Base-by-base conservation (phyloP, 2,888 invertebrate genomes). In the Chalcis sispes region DNA sequence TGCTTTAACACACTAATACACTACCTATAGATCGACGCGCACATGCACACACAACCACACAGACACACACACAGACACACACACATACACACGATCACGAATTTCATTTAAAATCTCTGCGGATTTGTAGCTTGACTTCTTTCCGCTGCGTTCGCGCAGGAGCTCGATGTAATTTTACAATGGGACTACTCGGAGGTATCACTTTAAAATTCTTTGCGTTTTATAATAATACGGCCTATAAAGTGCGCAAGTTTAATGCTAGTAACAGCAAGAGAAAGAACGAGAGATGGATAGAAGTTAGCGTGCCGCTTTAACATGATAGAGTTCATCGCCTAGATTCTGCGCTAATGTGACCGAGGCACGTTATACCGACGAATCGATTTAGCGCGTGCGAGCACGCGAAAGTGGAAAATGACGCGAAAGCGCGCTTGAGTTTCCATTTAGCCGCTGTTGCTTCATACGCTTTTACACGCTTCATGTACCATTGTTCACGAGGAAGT, bases 291-390 rank as follows among this genome's bases (percentile, higher is more conserved):
- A 64, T 52, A 25, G 36, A 29, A 61, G 48, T 56, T 58, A 64
- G 52, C 48, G 36, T 56, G 66, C 67, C 48, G 67, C 64, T 69
- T 52, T 50, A 77, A 72, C 77, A 64, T 52, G 64, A 77, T 72
- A 72, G 69, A 77, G 58, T 72, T 72, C 69, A 69, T 72, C 77
- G 40, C 46, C 72, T 72, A 62, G 69, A 65, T 65, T 74, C 59
- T 23, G 25, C 50, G 64, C 61, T 73, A 77, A 77, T 74, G 77
- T 50, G 70, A 66, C 70, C 36, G 2, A 66, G 56, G 54, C 77
- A 77, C 70, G 73, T 65, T 58, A 70, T 50, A 46, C 72, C 5
- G 25, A 52, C 46, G 46, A 72, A 75, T 75, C 75, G 72, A 77
- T 72, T 75, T 65, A 29, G 32, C 48, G 54, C 40, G 40, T 25